Conservation (phyloP, 2,888 invertebrate species). For the Stramonita haemastoma region DNA sequence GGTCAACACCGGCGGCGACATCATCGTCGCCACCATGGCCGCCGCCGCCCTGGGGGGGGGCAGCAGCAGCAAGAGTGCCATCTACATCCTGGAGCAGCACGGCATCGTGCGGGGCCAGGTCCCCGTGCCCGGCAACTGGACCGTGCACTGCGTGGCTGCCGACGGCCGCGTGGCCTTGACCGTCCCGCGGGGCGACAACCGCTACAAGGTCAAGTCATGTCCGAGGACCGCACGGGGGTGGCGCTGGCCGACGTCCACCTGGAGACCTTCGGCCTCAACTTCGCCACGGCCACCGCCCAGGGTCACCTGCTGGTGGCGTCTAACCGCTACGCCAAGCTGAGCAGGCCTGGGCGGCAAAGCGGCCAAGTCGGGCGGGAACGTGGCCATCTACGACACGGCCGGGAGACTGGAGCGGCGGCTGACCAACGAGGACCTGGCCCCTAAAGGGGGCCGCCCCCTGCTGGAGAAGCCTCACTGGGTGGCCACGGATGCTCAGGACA, state of each 20-base stretch:
- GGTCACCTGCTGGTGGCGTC: conserved; percentile 66
- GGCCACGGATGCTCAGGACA: conserved; percentile 57
- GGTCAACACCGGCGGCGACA: conserved; percentile 58
- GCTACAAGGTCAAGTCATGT: conserved; percentile 70
- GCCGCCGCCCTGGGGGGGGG: conserved; percentile 48
- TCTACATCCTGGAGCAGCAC: conserved; percentile 67
- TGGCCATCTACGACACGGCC: conserved; percentile 62
- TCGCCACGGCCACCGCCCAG: conserved; percentile 60
- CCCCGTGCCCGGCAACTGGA: conserved; percentile 64
- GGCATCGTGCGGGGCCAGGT: conserved; percentile 68
- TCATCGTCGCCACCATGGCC: conserved; percentile 65
- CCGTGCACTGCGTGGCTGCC: conserved; percentile 65
- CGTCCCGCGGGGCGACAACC: conserved; percentile 66
- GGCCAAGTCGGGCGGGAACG: conserved; percentile 67
- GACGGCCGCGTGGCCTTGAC: conserved; percentile 68
- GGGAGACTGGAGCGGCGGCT: conserved; percentile 60
- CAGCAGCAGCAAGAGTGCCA: conserved; percentile 54
- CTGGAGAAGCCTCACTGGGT: conserved; percentile 67
- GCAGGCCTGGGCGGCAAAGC: conserved; percentile 59
- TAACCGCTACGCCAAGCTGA: conserved; percentile 63
- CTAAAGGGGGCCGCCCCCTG: conserved; percentile 57
- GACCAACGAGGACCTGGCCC: conserved; percentile 67
- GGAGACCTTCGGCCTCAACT: conserved; percentile 69
- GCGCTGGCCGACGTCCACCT: conserved; percentile 63
- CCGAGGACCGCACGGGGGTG: conserved; percentile 63